Conservation (phyloP, 2,797 vertebrate genomes). For the Megaceryle alcyon region DNA sequence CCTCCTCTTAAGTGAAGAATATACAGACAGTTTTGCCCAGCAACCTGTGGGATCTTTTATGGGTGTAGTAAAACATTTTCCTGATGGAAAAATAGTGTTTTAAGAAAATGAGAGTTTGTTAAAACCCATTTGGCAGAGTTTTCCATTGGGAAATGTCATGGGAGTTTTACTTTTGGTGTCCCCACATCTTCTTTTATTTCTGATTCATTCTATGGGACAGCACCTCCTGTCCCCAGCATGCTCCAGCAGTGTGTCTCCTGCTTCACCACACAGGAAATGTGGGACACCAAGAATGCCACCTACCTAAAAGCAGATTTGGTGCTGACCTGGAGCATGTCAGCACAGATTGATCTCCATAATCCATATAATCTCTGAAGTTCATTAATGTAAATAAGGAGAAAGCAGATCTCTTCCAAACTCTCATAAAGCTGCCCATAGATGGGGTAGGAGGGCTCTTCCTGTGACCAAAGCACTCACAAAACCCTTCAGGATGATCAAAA, state of each 20-base stretch:
- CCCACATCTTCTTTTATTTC: not conserved
- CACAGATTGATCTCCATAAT: no score
- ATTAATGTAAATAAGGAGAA: not conserved
- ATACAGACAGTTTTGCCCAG: not conserved
- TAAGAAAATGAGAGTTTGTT: not conserved
- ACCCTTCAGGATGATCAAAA: not conserved
- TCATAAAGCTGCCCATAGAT: not conserved
- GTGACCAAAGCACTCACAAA: not conserved
- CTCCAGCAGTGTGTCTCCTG: not conserved
- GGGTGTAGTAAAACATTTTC: not conserved
- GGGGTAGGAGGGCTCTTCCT: not conserved
- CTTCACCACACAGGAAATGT: not conserved
- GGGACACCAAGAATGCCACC: not conserved
- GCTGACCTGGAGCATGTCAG: not conserved
- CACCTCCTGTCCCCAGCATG: not conserved
- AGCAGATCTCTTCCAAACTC: not conserved
- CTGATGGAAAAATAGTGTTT: not conserved
- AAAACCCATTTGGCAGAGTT: not conserved
- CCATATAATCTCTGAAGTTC: not conserved
- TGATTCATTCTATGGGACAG: not conserved
- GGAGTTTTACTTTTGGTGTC: not conserved
- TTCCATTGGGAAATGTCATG: not conserved
- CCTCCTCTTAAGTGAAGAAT: not conserved
- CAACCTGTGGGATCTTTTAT: not conserved
- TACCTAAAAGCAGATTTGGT: not conserved